phyloP scores from a whole-genome alignment of 2,113 vertebrate genomes.

The Prionailurus bengalensis region DNA sequence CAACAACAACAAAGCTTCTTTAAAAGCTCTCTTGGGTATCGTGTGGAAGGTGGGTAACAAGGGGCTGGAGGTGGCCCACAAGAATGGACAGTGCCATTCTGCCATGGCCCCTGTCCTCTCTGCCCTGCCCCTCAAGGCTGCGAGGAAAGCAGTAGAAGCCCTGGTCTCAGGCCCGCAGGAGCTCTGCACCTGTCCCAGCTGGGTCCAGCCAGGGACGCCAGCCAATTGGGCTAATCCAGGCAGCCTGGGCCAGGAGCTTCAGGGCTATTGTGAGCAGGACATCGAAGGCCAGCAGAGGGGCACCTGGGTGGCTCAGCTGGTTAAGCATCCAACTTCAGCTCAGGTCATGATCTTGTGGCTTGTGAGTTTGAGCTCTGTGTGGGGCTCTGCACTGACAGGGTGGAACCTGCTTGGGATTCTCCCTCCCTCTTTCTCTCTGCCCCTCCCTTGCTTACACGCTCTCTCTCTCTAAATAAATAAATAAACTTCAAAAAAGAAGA shows the following conservation, averaged over 20 bases:
- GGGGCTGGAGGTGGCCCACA: not conserved
- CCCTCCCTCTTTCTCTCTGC: no score
- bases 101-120: slow-evolving; percentile 69
- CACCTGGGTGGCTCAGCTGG: no score
- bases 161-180: slow-evolving; percentile 83
- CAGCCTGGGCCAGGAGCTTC: not conserved
- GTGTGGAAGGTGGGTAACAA: not conserved
- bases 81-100: slow-evolving; percentile 68
- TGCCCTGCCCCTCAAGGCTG: slow-evolving; percentile 83
- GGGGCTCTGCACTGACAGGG: no score
- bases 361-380: no score
- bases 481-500: not conserved
- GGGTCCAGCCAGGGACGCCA: slow-evolving; percentile 84
- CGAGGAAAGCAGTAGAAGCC: slow-evolving; percentile 84
- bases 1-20: no score
- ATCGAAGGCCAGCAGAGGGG: not conserved
- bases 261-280: not conserved
- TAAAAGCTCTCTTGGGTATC: not conserved
- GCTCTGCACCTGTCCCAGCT: slow-evolving; percentile 85
- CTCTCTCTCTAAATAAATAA: no score
- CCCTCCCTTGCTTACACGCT: no score
- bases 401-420: no score
- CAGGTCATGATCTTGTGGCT: no score
- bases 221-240: slow-evolving; percentile 68
- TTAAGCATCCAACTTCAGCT: no score